Evolutionary conservation across 2,888 invertebrate genomes (phyloP), one percentile per base, ranked within the genome.

Genomic region (Phymatocera aterrima): DNA sequence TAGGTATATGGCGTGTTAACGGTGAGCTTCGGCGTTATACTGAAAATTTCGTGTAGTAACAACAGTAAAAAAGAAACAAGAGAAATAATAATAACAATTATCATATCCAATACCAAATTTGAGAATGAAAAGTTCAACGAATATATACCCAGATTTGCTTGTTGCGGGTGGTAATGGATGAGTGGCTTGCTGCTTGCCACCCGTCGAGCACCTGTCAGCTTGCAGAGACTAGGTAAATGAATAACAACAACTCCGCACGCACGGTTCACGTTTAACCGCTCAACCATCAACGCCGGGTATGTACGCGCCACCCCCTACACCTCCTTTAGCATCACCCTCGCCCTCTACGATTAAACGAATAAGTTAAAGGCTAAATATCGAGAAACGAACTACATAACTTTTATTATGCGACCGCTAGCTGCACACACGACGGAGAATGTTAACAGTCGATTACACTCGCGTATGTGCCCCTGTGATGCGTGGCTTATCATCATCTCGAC

Each of bases 221-320:
- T 51, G 61, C 18, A 61, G 21, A 64, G 51, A 31, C n/a, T n/a
- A n/a, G n/a, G 34, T 54, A 51, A 72, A 51, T 51, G 51, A 51
- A 72, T 72, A 72, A 72, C 72, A 72, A 72, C 72, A 46, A 48
- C 18, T 31, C 37, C 34, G 37, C 72, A 51, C 72, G 72, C 51
- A 68, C 24, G 68, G 43, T 43, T 24, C 28, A 24, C 21, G 21
- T 21, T 54, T 54, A 54, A 18, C 28, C 24, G 46, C n/a, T 64
- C 37, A 64, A 64, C 37, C 34, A 37, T 64, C 61, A 37, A 34
- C 61, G 37, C 61, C 57, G 37, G 12, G 0, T 43, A 43, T 43
- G 10, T 43, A 43, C n/a, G 61, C 4, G 18, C 34, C 37, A 12
- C 34, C 31, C 34, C 61, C 61, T n/a, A n/a, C 61, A 64, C 37